Percentiles rank a stretch among this genome's conserved stretches.
These are phyloP conservation scores for Gulo gulo DNA, from an alignment of 2,113 vertebrate genomes.

Conservation along the genomic window DNA sequence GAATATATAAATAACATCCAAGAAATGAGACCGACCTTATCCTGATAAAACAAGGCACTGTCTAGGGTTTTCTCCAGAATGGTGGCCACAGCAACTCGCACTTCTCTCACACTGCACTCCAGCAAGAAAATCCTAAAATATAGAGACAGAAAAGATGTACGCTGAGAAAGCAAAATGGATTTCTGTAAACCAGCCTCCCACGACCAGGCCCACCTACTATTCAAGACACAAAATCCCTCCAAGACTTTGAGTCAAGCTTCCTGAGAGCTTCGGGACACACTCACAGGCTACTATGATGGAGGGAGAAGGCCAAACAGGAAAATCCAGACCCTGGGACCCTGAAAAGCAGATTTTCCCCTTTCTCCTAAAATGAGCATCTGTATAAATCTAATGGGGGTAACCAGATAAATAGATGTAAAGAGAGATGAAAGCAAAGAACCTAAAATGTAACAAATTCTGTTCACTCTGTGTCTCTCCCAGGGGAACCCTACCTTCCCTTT, in stretches of 20 bases:
- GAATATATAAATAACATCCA: background rate
- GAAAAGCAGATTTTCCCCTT: background rate
- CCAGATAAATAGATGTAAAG: background rate
- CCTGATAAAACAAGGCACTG: slow-evolving; percentile 94
- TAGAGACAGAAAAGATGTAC: slow-evolving; percentile 13
- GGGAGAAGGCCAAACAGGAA: background rate
- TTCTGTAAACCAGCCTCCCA: background rate
- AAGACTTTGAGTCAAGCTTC: background rate
- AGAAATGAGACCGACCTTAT: slow-evolving; percentile 85
- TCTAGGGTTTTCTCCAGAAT: slow-evolving; percentile 97
- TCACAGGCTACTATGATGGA: rapidly evolving
- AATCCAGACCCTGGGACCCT: background rate
- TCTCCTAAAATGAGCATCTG: background rate
- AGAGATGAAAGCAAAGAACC: background rate
- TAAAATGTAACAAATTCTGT: background rate
- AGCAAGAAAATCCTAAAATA: slow-evolving; percentile 92
- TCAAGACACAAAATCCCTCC: background rate
- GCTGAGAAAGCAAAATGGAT: background rate
- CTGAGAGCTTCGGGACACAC: background rate
- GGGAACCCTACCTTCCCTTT: background rate
- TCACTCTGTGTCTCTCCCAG: background rate
- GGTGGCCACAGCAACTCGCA: slow-evolving; percentile 94
- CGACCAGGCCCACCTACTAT: rapidly evolving
- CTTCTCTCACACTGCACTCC: slow-evolving; percentile 96
- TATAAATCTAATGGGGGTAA: background rate